phyloP scores from a whole-genome alignment of 2,113 vertebrate genomes.

The Caranx ignobilis region DNA sequence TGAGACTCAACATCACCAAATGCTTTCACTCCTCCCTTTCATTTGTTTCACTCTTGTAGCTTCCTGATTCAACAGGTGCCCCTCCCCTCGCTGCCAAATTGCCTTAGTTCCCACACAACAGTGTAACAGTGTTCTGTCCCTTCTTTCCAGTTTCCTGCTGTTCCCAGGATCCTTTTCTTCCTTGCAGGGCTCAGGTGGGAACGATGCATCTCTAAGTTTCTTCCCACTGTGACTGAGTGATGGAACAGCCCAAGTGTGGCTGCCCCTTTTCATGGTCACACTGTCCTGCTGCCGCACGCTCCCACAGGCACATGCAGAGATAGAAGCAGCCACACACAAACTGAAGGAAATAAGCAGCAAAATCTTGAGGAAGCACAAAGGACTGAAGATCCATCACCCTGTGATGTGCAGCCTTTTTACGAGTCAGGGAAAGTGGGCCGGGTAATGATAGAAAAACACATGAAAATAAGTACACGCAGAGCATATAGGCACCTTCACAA shows the following conservation, averaged over 20 bases:
- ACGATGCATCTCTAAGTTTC: conserved; percentile 30
- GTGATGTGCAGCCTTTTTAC: no score
- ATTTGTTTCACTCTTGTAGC: not conserved
- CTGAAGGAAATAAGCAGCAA: not conserved
- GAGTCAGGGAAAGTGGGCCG: no score
- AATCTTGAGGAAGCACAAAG: not conserved
- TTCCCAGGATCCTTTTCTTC: conserved; percentile 50
- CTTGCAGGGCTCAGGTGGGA: conserved; percentile 54
- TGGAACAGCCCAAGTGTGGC: conserved; percentile 20
- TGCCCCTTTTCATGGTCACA: conserved; percentile 16
- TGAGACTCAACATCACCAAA: no score
- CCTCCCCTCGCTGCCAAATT: not conserved
- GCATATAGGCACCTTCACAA: no score
- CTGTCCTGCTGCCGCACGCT: no score
- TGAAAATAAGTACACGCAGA: no score
- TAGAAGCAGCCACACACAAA: not conserved
- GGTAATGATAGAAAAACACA: no score
- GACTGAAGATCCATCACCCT: no score
- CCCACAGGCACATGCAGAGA: conserved; percentile 1
- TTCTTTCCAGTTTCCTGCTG: conserved; percentile 52
- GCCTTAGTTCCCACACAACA: conserved; percentile 37
- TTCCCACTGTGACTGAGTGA: conserved; percentile 6
- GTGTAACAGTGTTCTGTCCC: conserved; percentile 27
- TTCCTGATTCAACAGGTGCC: not conserved
- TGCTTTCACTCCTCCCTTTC: no score